These are phyloP conservation scores for Andrena haemorrhoa DNA, from an alignment of 2,888 invertebrate genomes.

Conservation along the genomic window DNA sequence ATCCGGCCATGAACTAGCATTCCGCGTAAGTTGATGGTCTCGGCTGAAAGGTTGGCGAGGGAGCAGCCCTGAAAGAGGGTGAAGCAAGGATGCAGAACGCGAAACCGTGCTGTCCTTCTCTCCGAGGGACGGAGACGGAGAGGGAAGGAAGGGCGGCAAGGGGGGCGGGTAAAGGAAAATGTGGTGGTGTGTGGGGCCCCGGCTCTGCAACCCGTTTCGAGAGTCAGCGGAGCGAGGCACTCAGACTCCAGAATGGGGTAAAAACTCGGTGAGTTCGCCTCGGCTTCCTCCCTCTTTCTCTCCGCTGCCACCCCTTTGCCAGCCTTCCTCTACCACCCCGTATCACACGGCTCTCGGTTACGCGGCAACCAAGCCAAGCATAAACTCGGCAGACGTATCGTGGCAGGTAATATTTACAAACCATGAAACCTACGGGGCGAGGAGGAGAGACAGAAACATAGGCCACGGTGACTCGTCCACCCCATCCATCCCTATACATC, in stretches of 20 bases:
- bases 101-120: constrained; percentile 15
- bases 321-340: constrained; percentile 63
- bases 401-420: constrained; percentile 82
- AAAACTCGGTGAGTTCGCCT: constrained; percentile 82
- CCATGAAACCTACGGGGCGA: constrained; percentile 77
- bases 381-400: constrained; percentile 80
- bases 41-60: constrained; percentile 70
- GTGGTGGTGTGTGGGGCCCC: constrained; percentile 67
- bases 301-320: constrained; percentile 26
- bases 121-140: constrained; percentile 19
- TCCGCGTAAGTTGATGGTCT: constrained; percentile 72
- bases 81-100: constrained; percentile 56
- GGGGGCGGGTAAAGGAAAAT: constrained; percentile 53
- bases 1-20: constrained; percentile 66
- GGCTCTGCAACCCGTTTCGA: constrained; percentile 80
- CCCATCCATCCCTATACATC: constrained; percentile 26
- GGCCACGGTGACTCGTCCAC: constrained; percentile 31
- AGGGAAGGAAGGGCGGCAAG: constrained; percentile 1
- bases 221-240: constrained; percentile 83
- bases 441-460: constrained; percentile 39
- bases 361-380: constrained; percentile 80
- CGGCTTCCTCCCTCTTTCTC: constrained; percentile 31
- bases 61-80: constrained; percentile 51
- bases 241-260: constrained; percentile 83
- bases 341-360: constrained; percentile 79